These are phyloP conservation scores for Leptinotarsa haldemani DNA, from an alignment of 2,888 invertebrate genomes.

Conservation along the genomic window DNA sequence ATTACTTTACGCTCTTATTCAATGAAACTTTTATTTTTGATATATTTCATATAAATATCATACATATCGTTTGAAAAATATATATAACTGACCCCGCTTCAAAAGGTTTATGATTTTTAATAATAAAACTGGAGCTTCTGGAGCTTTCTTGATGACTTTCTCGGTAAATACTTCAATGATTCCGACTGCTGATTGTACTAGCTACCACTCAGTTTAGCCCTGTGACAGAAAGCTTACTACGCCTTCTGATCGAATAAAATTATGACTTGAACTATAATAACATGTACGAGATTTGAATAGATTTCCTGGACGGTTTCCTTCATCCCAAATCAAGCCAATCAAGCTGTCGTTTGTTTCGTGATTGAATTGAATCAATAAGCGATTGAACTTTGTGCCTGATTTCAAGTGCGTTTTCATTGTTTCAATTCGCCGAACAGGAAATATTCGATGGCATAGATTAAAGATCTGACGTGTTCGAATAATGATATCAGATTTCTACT, in stretches of 20 bases:
- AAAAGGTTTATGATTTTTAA: no score
- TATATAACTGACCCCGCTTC: no score
- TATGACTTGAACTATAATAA: not conserved
- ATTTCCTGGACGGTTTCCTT: slow-evolving; percentile 7
- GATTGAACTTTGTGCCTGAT: slow-evolving; percentile 7
- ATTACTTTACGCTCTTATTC: no score
- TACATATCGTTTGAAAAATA: no score
- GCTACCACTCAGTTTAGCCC: not conserved
- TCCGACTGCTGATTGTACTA: not conserved
- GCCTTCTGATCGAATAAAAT: not conserved
- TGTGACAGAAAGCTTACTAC: not conserved
- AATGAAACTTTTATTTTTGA: no score
- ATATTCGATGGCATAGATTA: not conserved
- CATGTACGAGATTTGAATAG: not conserved
- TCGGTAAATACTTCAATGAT: no score
- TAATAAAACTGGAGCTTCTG: no score
- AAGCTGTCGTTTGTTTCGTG: not conserved
- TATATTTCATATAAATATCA: no score
- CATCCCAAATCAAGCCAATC: slow-evolving; percentile 12
- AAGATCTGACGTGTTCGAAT: not conserved
- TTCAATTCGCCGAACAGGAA: not conserved
- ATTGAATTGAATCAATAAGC: not conserved
- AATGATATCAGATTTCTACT: no score
- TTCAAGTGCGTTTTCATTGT: not conserved
- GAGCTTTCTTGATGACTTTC: no score